phyloP scores from a whole-genome alignment of 35 echinoderm and acorn worm genomes.

The Holothuria glaberrima region DNA sequence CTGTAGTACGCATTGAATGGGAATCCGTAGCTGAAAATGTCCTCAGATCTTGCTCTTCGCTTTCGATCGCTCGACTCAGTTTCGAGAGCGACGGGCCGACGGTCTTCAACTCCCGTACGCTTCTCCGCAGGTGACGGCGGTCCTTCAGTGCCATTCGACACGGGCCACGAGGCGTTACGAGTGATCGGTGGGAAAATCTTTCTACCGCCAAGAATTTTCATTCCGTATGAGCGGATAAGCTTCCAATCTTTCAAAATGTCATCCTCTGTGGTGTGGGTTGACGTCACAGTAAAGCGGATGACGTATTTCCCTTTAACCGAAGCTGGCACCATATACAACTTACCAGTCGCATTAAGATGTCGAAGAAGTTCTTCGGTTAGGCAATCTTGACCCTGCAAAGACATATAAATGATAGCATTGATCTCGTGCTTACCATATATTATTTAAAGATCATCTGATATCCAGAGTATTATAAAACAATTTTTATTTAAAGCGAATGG shows the following conservation, averaged over 20 bases:
- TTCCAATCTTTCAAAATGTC: constrained; percentile 90
- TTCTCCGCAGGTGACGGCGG: constrained; percentile 51
- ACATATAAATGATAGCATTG: background rate
- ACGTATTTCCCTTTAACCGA: constrained; percentile 88
- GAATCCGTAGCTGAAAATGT: constrained; percentile 59
- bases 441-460: too few species aligned
- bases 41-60: constrained; percentile 51
- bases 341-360: constrained; percentile 78
- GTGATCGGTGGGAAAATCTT: constrained; percentile 56
- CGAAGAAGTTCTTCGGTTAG: constrained; percentile 85
- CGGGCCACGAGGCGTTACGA: constrained; percentile 83
- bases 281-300: constrained; percentile 94
- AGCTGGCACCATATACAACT: constrained; percentile 92
- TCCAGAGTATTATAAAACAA: too few species aligned
- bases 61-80: constrained; percentile 3
- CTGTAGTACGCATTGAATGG: constrained; percentile 70
- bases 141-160: constrained; percentile 28
- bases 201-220: constrained; percentile 56
- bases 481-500: too few species aligned
- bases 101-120: background rate
- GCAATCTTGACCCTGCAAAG: constrained; percentile 72
- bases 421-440: too few species aligned
- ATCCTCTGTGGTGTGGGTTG: constrained; percentile 81
- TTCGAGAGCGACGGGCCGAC: constrained; percentile 10
- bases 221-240: constrained; percentile 67